Percentiles rank a stretch among this genome's conserved stretches.
Conservation (phyloP, 2,888 invertebrate species). For the Drosophila nigritarsus region DNA sequence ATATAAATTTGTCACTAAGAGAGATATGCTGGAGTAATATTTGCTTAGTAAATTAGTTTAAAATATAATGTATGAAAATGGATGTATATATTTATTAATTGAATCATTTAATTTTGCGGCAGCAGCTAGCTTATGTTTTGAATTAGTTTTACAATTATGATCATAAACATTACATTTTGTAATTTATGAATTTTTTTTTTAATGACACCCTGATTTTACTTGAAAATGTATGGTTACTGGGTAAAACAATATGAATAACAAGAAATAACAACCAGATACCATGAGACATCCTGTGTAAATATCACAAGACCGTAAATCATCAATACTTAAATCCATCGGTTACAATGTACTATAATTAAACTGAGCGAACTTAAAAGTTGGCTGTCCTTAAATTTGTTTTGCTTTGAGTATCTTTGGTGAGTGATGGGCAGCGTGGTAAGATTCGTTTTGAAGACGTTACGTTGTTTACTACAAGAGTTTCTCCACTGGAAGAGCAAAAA, state of each 20-base stretch:
- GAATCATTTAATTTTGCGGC: background rate
- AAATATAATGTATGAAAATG: background rate
- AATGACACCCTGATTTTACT: background rate
- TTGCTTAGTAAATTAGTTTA: background rate
- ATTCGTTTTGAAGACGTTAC: background rate
- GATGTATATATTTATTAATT: background rate
- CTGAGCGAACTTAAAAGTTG: background rate
- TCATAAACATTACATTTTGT: background rate
- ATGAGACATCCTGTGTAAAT: background rate
- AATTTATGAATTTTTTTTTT: background rate
- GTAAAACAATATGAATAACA: background rate
- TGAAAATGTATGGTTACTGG: background rate
- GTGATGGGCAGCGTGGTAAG: background rate
- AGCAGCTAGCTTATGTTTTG: background rate
- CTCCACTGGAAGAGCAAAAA: constrained; percentile 7
- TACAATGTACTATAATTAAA: background rate
- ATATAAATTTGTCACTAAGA: background rate
- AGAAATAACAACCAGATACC: background rate
- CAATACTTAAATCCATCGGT: background rate
- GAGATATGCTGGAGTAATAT: background rate
- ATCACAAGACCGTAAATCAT: background rate
- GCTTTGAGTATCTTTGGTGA: background rate
- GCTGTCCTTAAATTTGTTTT: background rate
- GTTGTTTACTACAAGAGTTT: constrained; percentile 10
- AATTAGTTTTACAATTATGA: background rate